Conservation (phyloP, 2,888 invertebrate genomes). For the Microdon myrmicae region DNA sequence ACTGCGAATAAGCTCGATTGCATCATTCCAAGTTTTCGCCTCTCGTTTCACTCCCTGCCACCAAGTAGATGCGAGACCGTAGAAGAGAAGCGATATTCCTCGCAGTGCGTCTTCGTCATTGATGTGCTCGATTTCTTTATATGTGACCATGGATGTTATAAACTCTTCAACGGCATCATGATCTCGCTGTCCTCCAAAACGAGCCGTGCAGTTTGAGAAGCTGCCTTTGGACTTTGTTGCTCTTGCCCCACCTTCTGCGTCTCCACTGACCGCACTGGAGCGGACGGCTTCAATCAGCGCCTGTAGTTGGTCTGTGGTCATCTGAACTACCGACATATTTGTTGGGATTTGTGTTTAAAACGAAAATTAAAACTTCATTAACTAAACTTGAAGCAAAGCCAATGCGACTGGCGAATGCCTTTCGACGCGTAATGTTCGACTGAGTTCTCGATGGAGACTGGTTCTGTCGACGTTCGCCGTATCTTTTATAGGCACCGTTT, state of each 20-base stretch:
- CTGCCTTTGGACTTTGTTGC: conserved; percentile 56
- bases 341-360: conserved; percentile 11
- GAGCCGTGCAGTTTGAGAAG: conserved; percentile 57
- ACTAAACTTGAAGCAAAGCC: too few species aligned
- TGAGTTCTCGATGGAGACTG: too few species aligned
- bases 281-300: conserved; percentile 61
- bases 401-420: too few species aligned
- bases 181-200: conserved; percentile 59
- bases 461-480: too few species aligned
- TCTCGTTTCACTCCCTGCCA: conserved; percentile 64
- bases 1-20: conserved; percentile 59
- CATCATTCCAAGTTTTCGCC: conserved; percentile 63
- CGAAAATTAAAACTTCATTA: not conserved
- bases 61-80: conserved; percentile 61
- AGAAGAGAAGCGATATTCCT: conserved; percentile 60
- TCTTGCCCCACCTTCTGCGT: conserved; percentile 31
- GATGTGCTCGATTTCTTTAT: conserved; percentile 61
- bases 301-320: conserved; percentile 62
- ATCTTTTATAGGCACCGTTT: too few species aligned
- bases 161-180: conserved; percentile 64
- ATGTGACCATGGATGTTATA: conserved; percentile 59
- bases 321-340: conserved; percentile 53
- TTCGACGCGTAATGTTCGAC: too few species aligned
- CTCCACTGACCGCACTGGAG: conserved; percentile 53
- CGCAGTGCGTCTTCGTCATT: conserved; percentile 61